A percentile compares a stretch with the other conserved stretches of the same genome.
Evolutionary conservation across 2,113 vertebrate genomes (phyloP).

Genomic region (Catharus minimus): DNA sequence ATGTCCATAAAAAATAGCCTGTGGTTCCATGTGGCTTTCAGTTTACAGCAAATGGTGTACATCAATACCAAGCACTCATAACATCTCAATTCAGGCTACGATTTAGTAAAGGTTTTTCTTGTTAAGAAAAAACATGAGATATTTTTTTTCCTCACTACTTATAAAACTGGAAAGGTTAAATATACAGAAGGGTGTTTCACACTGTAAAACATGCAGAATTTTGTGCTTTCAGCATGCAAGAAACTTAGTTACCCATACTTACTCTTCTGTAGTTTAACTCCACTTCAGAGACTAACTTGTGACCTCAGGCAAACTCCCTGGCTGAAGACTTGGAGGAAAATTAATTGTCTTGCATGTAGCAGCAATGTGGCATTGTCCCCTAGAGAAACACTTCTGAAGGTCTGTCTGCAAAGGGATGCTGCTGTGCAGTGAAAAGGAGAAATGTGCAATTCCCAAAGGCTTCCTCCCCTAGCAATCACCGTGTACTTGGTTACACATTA

Average conservation of each 20-base stretch:
- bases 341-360: not conserved
- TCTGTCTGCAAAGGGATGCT: not conserved
- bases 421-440: not conserved
- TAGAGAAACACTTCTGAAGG: not conserved
- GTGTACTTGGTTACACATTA: accelerated
- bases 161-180: not conserved
- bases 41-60: not conserved
- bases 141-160: not conserved
- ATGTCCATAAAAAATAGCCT: not conserved
- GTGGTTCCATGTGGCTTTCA: not conserved
- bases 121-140: not conserved
- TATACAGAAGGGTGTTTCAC: not conserved
- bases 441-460: not conserved
- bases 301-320: not conserved
- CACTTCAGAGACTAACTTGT: not conserved
- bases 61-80: not conserved
- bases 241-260: not conserved
- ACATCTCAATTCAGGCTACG: not conserved
- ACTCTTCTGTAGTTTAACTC: not conserved
- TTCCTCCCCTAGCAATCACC: not conserved
- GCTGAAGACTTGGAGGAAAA: not conserved
- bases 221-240: not conserved
- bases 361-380: not conserved
- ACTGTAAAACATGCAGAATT: not conserved
- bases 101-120: not conserved